A percentile compares a stretch with the other conserved stretches of the same genome.
These are phyloP conservation scores for human (Homo sapiens) DNA, from an alignment of 2,113 vertebrate genomes.

Conservation along the genomic window GRCh38 chr7:99630501-99631000, in stretches of 20 bases:
- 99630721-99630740: background rate
- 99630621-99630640: background rate
- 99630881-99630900: background rate
- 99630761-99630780: conserved; percentile 18
- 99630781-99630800: background rate
- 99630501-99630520: background rate
- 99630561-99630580: background rate
- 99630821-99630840: conserved; percentile 59
- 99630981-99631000: background rate
- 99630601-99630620: background rate
- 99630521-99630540: background rate
- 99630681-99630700: background rate
- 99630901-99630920: conserved; percentile 21
- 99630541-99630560: background rate
- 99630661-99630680: background rate
- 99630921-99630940: background rate
- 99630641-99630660: background rate
- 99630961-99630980: background rate
- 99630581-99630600: background rate
- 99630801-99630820: conserved; percentile 72
- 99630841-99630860: conserved; percentile 54
- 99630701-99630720: background rate
- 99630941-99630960: background rate
- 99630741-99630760: background rate
- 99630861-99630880: background rate